Percentiles rank a stretch among this genome's conserved stretches.
phyloP scores from a whole-genome alignment of 2,888 invertebrate genomes.

The Emmelina monodactyla region DNA sequence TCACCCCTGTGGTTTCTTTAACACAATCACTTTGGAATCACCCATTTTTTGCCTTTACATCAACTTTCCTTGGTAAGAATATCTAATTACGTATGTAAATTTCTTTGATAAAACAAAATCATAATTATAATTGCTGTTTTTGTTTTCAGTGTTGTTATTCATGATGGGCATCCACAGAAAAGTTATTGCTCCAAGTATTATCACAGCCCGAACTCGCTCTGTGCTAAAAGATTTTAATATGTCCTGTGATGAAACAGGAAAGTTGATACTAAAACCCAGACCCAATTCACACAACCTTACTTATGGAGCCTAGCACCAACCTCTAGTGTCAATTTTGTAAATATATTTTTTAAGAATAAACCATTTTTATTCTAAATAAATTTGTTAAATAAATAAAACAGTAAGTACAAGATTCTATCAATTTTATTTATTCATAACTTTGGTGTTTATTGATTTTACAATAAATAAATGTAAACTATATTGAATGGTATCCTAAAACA shows the following conservation, averaged over 20 bases:
- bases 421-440: constrained; percentile 61
- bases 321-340: constrained; percentile 22
- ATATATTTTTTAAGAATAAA: constrained; percentile 39
- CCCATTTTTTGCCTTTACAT: constrained; percentile 92
- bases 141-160: constrained; percentile 83
- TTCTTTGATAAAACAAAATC: too few relatives aligned
- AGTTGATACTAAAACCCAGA: constrained; percentile 90
- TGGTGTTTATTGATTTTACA: constrained; percentile 59
- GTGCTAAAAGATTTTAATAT: constrained; percentile 96
- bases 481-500: too few relatives aligned
- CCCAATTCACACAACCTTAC: too few relatives aligned
- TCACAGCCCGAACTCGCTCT: constrained; percentile 88
- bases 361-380: constrained; percentile 15
- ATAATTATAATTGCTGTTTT: too few relatives aligned
- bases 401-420: constrained; percentile 48
- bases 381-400: constrained; percentile 32
- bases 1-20: constrained; percentile 89
- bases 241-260: constrained; percentile 97
- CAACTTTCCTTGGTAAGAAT: constrained; percentile 81
- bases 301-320: constrained; percentile 21
- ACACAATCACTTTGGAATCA: constrained; percentile 93
- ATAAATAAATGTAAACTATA: constrained; percentile 31
- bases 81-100: too few relatives aligned
- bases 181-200: constrained; percentile 96
- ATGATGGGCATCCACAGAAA: constrained; percentile 93